Conservation (phyloP, 2,888 invertebrate genomes). For the Tetrapedia diversipes region DNA sequence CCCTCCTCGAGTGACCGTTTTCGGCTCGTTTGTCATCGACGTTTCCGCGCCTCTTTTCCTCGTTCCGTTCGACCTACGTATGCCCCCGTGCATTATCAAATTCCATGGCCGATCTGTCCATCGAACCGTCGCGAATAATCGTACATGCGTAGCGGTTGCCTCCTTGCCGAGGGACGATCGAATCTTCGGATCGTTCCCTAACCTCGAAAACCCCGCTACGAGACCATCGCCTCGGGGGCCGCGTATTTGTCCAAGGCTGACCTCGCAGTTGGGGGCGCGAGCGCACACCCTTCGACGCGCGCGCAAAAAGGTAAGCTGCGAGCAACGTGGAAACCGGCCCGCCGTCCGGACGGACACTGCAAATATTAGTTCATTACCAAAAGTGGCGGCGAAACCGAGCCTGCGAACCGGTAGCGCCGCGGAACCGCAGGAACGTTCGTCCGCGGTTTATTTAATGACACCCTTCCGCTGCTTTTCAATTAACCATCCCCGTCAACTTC, state of each 20-base stretch:
- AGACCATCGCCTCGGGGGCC: background rate
- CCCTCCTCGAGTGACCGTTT: conserved; percentile 78
- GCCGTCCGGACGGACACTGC: conserved; percentile 74
- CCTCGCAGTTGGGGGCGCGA: background rate
- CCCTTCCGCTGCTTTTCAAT: conserved; percentile 73
- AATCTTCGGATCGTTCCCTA: conserved; percentile 26
- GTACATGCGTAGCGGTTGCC: background rate
- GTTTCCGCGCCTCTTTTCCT: conserved; percentile 24
- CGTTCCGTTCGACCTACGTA: background rate
- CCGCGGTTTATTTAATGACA: conserved; percentile 75
- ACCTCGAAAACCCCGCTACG: conserved; percentile 12
- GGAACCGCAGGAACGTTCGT: conserved; percentile 70
- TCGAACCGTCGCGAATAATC: background rate
- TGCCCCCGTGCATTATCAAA: background rate
- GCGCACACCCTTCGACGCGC: conserved; percentile 37
- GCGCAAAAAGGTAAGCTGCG: conserved; percentile 39
- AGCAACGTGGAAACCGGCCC: conserved; percentile 38
- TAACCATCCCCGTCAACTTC: too few species aligned
- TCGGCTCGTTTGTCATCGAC: conserved; percentile 55
- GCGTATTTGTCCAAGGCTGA: conserved; percentile 35
- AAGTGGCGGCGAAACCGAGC: conserved; percentile 77
- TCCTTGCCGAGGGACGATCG: conserved; percentile 13
- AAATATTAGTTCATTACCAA: conserved; percentile 83
- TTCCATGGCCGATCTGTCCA: background rate
- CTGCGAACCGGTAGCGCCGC: conserved; percentile 55